Conservation (phyloP, 1,140 invertebrate species). For the Anthonomus grandis region DNA sequence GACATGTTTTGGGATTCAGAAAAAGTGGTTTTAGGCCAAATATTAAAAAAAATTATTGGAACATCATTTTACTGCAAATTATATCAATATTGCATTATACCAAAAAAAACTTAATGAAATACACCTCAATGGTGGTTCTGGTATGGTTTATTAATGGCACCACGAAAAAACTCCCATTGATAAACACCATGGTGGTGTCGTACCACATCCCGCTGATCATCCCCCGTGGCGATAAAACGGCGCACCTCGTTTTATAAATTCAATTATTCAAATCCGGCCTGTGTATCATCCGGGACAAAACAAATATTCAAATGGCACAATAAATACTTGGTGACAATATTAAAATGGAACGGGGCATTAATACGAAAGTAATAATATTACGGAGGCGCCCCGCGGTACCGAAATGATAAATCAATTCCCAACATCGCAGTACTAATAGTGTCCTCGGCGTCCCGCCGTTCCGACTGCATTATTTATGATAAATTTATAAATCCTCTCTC, state of each 20-base stretch:
- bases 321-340: constrained; percentile 50
- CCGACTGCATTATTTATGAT: constrained; percentile 47
- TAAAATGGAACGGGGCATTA: constrained; percentile 49
- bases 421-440: constrained; percentile 48
- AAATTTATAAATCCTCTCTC: constrained; percentile 47
- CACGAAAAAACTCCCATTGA: too few relatives aligned
- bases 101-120: too few relatives aligned
- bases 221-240: constrained; percentile 37
- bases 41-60: too few relatives aligned
- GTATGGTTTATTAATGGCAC: too few relatives aligned
- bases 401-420: constrained; percentile 49
- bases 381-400: constrained; percentile 36
- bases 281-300: constrained; percentile 37
- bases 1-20: too few relatives aligned
- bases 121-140: too few relatives aligned
- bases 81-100: too few relatives aligned
- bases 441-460: constrained; percentile 43
- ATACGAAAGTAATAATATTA: constrained; percentile 47
- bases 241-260: constrained; percentile 43
- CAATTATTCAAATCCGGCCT: constrained; percentile 40
- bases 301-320: constrained; percentile 44
- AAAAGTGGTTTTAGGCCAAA: too few relatives aligned
- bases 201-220: neutral
- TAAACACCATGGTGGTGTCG: constrained; percentile 1
- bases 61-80: too few relatives aligned